phyloP scores from a whole-genome alignment of 2,797 vertebrate genomes.

The Octomys mimax region DNA sequence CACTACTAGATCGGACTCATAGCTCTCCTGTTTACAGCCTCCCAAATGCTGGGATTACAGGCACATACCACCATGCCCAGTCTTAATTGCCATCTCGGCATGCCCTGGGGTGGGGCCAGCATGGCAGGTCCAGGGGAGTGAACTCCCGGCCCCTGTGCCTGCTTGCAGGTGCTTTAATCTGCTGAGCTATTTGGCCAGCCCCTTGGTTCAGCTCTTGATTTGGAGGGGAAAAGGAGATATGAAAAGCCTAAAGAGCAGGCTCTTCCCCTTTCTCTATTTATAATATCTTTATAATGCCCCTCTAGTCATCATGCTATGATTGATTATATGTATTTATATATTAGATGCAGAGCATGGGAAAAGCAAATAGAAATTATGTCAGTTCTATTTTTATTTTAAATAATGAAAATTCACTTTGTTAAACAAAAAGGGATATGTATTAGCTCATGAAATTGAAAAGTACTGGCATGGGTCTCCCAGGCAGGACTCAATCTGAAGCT shows the following conservation, averaged over 20 bases:
- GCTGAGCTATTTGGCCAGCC: too few species aligned
- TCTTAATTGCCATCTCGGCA: too few species aligned
- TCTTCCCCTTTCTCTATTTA: not conserved
- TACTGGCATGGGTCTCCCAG: not conserved
- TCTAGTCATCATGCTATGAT: not conserved
- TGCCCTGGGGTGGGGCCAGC: too few species aligned
- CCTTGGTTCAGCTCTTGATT: not conserved
- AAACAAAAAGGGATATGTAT: not conserved
- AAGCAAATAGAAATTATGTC: constrained; percentile 27
- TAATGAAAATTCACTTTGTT: constrained; percentile 44
- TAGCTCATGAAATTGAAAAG: not conserved
- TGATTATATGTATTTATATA: not conserved
- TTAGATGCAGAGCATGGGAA: constrained; percentile 12
- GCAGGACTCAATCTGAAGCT: not conserved
- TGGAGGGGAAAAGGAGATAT: not conserved
- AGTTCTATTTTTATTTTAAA: not conserved
- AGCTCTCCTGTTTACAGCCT: too few species aligned
- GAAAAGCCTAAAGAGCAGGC: not conserved
- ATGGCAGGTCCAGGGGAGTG: too few species aligned
- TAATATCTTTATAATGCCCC: not conserved
- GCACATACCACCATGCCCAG: too few species aligned
- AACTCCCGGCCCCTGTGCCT: too few species aligned
- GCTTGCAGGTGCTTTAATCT: too few species aligned
- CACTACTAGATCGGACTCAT: too few species aligned
- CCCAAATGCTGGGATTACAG: too few species aligned